phyloP scores from a whole-genome alignment of 1,140 invertebrate genomes.

The Sinonovacula constricta region DNA sequence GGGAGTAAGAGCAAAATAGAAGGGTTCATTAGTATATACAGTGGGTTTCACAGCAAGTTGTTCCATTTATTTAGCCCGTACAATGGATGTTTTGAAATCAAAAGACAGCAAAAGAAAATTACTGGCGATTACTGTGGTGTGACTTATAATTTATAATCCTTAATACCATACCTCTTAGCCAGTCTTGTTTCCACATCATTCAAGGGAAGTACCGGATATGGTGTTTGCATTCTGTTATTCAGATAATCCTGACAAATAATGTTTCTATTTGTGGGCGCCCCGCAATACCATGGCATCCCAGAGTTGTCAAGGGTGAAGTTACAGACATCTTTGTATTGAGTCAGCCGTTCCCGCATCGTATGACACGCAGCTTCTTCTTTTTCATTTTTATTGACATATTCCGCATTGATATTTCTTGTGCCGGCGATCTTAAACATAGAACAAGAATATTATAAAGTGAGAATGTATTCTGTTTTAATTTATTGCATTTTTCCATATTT shows the following conservation, averaged over 20 bases:
- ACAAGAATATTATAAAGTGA: too few relatives aligned
- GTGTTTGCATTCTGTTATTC: neutral
- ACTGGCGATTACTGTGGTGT: too few relatives aligned
- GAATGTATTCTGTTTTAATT: too few relatives aligned
- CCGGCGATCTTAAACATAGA: neutral
- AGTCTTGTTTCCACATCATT: neutral
- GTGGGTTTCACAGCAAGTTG: too few relatives aligned
- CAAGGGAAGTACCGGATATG: neutral
- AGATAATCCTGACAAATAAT: constrained; percentile 21
- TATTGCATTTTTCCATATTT: too few relatives aligned
- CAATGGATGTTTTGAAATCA: too few relatives aligned
- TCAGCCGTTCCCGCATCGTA: neutral
- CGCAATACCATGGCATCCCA: constrained; percentile 56
- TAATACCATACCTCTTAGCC: neutral
- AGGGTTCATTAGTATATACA: too few relatives aligned
- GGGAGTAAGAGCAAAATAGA: too few relatives aligned
- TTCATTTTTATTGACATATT: neutral
- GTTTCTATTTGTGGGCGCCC: constrained; percentile 7
- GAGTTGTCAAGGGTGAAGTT: constrained; percentile 50
- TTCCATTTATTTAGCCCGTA: too few relatives aligned
- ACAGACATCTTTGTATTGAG: constrained; percentile 35
- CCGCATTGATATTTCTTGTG: neutral
- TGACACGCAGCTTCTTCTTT: constrained; percentile 30
- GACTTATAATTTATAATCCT: too few relatives aligned
- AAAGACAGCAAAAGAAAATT: too few relatives aligned